A percentile compares a stretch with the other conserved stretches of the same genome.
Conservation (phyloP, 1,140 invertebrate species). For the Aphelenchoides avenae region DNA sequence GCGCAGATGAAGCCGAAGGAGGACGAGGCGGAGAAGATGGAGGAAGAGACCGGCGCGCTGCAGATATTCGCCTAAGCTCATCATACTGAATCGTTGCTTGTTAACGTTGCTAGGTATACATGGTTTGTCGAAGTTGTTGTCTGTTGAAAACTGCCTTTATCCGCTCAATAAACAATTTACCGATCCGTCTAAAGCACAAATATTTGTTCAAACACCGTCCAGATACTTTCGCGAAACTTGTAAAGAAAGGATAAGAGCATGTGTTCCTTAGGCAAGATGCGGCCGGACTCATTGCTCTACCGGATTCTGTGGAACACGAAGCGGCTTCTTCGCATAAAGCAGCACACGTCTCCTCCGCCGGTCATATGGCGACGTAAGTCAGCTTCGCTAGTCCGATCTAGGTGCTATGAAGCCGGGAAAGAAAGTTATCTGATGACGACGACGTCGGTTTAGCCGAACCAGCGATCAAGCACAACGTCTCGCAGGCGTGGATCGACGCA, state of each 20-base stretch:
- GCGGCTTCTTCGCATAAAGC: slow-evolving; percentile 7
- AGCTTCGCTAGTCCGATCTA: too few relatives aligned
- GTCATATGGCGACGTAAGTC: too few relatives aligned
- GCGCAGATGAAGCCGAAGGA: slow-evolving; percentile 31
- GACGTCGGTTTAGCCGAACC: too few relatives aligned
- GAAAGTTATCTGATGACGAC: too few relatives aligned
- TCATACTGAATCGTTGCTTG: slow-evolving; percentile 10
- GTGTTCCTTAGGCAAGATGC: neutral
- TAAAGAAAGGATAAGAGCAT: neutral
- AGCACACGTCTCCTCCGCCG: slow-evolving; percentile 13
- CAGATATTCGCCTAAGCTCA: slow-evolving; percentile 4
- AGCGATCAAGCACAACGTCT: too few relatives aligned
- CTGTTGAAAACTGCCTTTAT: neutral
- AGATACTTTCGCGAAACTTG: neutral
- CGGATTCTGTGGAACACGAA: slow-evolving; percentile 4
- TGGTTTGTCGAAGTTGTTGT: neutral
- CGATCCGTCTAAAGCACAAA: too few relatives aligned
- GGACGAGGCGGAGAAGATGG: slow-evolving; percentile 5
- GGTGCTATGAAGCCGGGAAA: too few relatives aligned
- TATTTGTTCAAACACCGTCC: too few relatives aligned
- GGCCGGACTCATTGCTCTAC: slow-evolving; percentile 9
- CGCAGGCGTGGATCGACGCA: too few relatives aligned
- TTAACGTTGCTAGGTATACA: neutral
- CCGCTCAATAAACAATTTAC: too few relatives aligned
- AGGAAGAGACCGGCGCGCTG: neutral